phyloP scores from a whole-genome alignment of 2,888 invertebrate genomes.

The Geophilus truncorum region DNA sequence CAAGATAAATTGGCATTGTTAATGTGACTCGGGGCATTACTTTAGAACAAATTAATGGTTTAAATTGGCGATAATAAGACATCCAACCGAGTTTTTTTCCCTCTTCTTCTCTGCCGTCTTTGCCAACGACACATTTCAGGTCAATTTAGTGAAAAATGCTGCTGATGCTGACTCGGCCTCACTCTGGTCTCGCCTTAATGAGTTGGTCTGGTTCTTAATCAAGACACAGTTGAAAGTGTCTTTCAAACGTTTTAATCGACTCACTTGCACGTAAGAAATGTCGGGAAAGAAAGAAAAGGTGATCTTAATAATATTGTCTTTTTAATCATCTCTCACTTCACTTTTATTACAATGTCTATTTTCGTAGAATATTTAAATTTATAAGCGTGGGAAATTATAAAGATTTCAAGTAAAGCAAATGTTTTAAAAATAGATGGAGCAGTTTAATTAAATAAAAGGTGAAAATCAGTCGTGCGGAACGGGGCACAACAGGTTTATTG shows the following conservation, averaged over 20 bases:
- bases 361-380: too few relatives aligned
- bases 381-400: too few relatives aligned
- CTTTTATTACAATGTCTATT: background rate
- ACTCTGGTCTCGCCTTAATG: background rate
- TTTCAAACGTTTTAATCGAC: constrained; percentile 18
- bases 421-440: too few relatives aligned
- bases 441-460: too few relatives aligned
- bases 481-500: background rate
- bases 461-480: background rate
- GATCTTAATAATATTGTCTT: background rate
- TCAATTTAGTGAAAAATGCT: constrained; percentile 22
- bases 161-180: constrained; percentile 17
- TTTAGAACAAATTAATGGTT: background rate
- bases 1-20: background rate
- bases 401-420: too few relatives aligned
- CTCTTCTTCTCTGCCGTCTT: background rate
- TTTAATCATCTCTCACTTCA: background rate
- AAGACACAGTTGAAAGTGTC: constrained; percentile 10
- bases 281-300: background rate
- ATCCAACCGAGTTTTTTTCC: background rate
- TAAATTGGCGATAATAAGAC: background rate
- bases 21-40: background rate
- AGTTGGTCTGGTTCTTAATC: constrained; percentile 9
- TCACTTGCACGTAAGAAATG: background rate
- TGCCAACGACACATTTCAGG: background rate